phyloP scores from a whole-genome alignment of 2,888 invertebrate genomes.

The Cistogaster globosa region DNA sequence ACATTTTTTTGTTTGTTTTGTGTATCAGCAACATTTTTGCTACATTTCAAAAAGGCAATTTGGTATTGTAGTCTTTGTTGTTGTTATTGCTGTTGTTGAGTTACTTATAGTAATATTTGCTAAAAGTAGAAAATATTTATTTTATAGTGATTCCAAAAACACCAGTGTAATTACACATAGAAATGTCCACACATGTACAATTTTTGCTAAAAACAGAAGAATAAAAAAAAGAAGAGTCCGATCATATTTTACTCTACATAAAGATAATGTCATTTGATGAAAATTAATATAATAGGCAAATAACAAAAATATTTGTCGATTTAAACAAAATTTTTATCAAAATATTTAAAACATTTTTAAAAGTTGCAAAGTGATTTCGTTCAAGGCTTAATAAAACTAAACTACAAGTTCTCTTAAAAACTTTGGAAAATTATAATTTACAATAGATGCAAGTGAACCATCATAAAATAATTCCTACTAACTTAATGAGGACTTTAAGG shows the following conservation, averaged over 20 bases:
- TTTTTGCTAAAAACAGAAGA: not conserved
- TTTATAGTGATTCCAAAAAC: conserved; percentile 5
- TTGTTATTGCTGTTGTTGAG: not conserved
- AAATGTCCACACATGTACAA: conserved; percentile 2
- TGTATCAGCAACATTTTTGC: conserved; percentile 38
- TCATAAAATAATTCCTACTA: too few relatives aligned
- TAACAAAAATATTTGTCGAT: too few relatives aligned
- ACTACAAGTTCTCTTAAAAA: too few relatives aligned
- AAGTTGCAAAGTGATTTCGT: too few relatives aligned
- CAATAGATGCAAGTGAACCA: too few relatives aligned
- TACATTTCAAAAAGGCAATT: conserved; percentile 3
- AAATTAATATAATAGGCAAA: too few relatives aligned
- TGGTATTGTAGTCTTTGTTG: not conserved
- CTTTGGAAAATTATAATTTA: too few relatives aligned
- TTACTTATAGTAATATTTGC: conserved; percentile 30
- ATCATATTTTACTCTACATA: not conserved
- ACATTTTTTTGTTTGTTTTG: conserved; percentile 13
- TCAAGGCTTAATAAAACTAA: too few relatives aligned
- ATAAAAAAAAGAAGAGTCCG: not conserved
- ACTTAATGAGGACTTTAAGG: too few relatives aligned
- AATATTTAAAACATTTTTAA: too few relatives aligned
- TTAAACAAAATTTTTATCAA: too few relatives aligned
- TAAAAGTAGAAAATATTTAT: conserved; percentile 41
- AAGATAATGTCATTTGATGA: not conserved
- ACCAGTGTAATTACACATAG: not conserved